These are phyloP conservation scores for Coracias cyanogaster DNA, from an alignment of 2,797 vertebrate species.

Conservation along the genomic window DNA sequence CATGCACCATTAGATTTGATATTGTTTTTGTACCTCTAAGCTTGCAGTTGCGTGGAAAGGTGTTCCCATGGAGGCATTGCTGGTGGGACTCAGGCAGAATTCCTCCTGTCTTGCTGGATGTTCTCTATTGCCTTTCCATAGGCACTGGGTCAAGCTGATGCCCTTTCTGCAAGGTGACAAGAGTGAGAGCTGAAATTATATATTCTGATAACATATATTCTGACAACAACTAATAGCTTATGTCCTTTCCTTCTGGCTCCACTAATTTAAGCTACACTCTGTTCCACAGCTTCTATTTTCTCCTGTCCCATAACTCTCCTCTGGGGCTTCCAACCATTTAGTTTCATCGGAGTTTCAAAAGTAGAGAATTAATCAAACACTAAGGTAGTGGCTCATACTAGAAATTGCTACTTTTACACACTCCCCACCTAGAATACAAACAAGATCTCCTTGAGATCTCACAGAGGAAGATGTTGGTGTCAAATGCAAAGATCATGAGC, in stretches of 20 bases:
- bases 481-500: not conserved
- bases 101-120: not conserved
- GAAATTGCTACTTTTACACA: not conserved
- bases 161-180: not conserved
- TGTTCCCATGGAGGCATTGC: not conserved
- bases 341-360: constrained; percentile 23
- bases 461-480: not conserved
- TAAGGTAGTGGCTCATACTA: not conserved
- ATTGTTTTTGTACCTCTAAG: not conserved
- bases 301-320: not conserved
- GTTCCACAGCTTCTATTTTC: constrained; percentile 34
- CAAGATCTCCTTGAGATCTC: not conserved
- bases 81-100: not conserved
- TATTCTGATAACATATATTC: not conserved
- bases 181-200: not conserved
- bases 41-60: not conserved
- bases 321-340: not conserved
- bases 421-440: not conserved
- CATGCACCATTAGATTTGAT: not conserved
- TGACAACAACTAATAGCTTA: not conserved
- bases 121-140: not conserved
- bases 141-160: not conserved
- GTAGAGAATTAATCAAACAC: not conserved
- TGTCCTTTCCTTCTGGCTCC: not conserved
- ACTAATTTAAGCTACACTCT: constrained; percentile 9